Conservation (phyloP, 2,797 vertebrate genomes). For the Scleropages formosus region DNA sequence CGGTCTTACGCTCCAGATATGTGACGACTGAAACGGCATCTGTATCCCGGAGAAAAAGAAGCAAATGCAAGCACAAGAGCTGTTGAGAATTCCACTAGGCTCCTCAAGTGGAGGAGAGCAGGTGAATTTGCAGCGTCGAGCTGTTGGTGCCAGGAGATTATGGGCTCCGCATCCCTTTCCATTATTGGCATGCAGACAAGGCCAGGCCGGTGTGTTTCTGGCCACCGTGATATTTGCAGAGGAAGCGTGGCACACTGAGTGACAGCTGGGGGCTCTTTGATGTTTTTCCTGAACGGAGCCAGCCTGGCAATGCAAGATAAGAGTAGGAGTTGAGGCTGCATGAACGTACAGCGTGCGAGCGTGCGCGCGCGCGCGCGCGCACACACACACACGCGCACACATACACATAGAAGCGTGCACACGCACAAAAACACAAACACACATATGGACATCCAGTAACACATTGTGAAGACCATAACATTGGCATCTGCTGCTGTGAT, state of each 20-base stretch:
- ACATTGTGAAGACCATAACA: conserved; percentile 11
- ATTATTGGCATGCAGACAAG: not conserved
- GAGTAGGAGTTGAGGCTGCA: conserved; percentile 53
- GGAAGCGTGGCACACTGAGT: conserved; percentile 2
- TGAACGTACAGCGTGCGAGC: too few species aligned
- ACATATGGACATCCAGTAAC: conserved; percentile 18
- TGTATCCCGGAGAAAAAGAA: not conserved
- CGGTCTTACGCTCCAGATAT: not conserved
- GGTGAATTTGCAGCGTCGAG: not conserved
- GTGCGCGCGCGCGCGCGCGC: too few species aligned
- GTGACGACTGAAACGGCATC: not conserved
- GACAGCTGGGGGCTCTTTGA: conserved; percentile 41
- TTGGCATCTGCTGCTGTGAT: not conserved
- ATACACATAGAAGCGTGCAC: not conserved
- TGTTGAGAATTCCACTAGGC: not conserved
- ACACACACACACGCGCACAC: not conserved
- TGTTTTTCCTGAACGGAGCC: conserved; percentile 48
- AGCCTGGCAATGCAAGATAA: conserved; percentile 66
- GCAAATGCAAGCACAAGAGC: not conserved
- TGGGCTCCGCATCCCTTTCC: not conserved
- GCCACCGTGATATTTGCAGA: conserved; percentile 15
- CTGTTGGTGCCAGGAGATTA: not conserved
- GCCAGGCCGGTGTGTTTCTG: not conserved
- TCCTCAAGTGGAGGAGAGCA: not conserved
- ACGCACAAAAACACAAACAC: conserved; percentile 22